Percentiles rank a stretch among this genome's conserved stretches.
Conservation (phyloP, 2,113 vertebrate species). For the Acrocephalus kingi region DNA sequence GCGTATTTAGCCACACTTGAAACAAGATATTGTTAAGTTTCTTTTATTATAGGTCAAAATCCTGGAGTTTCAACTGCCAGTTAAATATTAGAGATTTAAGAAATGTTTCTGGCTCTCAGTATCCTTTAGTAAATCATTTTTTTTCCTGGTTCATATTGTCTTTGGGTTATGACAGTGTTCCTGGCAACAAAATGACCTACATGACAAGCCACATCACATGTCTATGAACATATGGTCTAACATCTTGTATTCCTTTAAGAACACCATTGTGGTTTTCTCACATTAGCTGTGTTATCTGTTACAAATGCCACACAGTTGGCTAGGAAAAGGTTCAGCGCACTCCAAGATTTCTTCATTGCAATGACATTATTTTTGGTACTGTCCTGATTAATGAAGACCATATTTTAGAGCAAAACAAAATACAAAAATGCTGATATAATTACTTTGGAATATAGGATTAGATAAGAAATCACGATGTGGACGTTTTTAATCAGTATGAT, state of each 20-base stretch:
- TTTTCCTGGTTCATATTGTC: background rate
- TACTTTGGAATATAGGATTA: background rate
- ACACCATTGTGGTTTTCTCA: background rate
- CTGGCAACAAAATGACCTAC: background rate
- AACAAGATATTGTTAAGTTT: background rate
- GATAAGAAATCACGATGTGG: background rate
- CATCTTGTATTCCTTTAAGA: conserved; percentile 30
- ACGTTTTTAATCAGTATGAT: background rate
- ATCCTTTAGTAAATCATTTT: background rate
- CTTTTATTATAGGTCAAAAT: background rate
- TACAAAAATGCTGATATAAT: background rate
- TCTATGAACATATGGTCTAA: background rate
- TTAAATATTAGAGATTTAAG: background rate
- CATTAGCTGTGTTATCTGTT: background rate
- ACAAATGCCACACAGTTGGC: background rate
- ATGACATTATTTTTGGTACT: background rate
- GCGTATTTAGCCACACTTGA: background rate
- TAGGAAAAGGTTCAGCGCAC: background rate
- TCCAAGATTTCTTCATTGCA: background rate
- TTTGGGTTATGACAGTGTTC: background rate
- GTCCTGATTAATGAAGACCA: background rate
- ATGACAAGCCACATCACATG: background rate
- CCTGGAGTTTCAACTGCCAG: background rate
- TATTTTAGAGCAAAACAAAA: background rate
- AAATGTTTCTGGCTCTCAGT: background rate